Conservation (phyloP, 2,113 vertebrate genomes). For the Eptesicus fuscus region DNA sequence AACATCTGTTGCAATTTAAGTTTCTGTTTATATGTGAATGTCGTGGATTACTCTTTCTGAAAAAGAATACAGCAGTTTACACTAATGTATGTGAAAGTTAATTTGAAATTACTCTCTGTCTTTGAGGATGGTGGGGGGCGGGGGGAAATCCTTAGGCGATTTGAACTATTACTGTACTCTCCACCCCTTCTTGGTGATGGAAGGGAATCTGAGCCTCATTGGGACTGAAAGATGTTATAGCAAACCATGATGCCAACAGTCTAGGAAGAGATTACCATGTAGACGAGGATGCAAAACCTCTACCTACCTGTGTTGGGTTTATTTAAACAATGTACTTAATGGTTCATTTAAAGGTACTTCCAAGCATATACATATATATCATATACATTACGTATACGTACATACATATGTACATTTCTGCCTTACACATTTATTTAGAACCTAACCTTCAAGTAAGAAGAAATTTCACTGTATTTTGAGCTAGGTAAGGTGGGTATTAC, state of each 20-base stretch:
- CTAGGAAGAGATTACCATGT: constrained; percentile 46
- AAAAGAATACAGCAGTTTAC: constrained; percentile 69
- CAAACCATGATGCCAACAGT: constrained; percentile 57
- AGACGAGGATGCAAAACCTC: not conserved
- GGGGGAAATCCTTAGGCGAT: constrained; percentile 46
- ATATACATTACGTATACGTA: not conserved
- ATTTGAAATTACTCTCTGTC: constrained; percentile 72
- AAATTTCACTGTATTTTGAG: not conserved
- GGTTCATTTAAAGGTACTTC: not conserved
- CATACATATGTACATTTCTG: not conserved
- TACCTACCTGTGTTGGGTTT: not conserved
- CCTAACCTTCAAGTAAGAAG: not conserved
- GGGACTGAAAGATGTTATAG: constrained; percentile 43
- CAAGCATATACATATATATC: not conserved
- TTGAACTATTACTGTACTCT: constrained; percentile 48
- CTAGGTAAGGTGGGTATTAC: not conserved
- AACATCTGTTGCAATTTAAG: constrained; percentile 86
- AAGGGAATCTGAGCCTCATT: constrained; percentile 61
- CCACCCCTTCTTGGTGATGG: constrained; percentile 40
- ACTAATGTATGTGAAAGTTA: constrained; percentile 72
- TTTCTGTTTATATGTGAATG: constrained; percentile 79
- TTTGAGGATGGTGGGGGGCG: constrained; percentile 51
- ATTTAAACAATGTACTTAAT: not conserved
- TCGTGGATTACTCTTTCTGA: constrained; percentile 75
- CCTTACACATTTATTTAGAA: not conserved